Evolutionary conservation across 2,888 invertebrate species (phyloP).

Genomic region (Metalampra italica): DNA sequence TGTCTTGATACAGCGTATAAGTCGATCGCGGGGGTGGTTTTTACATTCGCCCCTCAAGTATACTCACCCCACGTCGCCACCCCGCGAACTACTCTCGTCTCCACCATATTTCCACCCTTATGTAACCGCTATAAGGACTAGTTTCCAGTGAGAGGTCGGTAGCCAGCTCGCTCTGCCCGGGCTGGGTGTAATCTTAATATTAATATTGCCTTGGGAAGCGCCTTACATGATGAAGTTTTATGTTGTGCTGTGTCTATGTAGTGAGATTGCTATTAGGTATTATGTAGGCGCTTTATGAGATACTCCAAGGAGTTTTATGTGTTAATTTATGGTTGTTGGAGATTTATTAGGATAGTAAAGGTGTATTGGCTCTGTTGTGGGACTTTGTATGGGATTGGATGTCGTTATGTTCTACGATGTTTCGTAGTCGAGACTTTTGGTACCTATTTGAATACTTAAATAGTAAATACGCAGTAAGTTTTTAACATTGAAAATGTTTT

Average conservation of each 20-base stretch:
- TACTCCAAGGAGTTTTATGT: constrained; percentile 9
- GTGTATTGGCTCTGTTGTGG: not conserved
- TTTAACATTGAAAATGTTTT: no score
- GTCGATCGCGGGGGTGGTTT: constrained; percentile 77
- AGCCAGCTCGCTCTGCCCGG: constrained; percentile 22
- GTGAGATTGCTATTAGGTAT: constrained; percentile 34
- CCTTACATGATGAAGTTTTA: constrained; percentile 68
- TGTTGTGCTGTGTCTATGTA: constrained; percentile 38
- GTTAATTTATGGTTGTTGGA: constrained; percentile 3
- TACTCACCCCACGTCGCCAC: constrained; percentile 47
- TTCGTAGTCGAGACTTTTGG: no score
- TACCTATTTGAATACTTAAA: no score
- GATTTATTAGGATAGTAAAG: not conserved
- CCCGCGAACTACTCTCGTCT: constrained; percentile 14
- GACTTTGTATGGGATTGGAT: not conserved
- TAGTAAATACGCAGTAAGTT: no score
- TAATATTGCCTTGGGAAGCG: constrained; percentile 70
- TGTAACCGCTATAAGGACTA: constrained; percentile 2
- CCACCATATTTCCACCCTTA: constrained; percentile 22
- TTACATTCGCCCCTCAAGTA: constrained; percentile 73
- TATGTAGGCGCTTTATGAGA: constrained; percentile 33
- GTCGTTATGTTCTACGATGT: no score
- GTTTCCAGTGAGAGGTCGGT: constrained; percentile 9
- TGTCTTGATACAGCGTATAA: constrained; percentile 77
- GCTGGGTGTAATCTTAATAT: constrained; percentile 63